phyloP scores from a whole-genome alignment of 2,113 vertebrate genomes.

The Oreochromis aureus region DNA sequence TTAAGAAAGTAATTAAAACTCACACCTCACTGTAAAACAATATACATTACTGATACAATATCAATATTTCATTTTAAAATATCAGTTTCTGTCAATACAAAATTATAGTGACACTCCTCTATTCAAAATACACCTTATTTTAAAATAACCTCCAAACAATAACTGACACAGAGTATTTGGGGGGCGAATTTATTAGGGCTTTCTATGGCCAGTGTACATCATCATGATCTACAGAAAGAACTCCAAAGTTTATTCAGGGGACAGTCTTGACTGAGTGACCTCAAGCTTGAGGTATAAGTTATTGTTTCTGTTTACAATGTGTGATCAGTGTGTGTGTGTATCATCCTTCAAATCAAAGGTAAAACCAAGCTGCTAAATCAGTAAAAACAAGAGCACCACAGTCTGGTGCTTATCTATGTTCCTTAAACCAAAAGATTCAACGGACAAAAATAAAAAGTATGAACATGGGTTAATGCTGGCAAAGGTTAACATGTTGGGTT shows the following conservation, averaged over 20 bases:
- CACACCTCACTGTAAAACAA: background rate
- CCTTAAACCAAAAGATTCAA: slow-evolving; percentile 21
- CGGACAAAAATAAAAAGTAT: background rate
- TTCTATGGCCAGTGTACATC: slow-evolving; percentile 77
- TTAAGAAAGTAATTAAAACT: background rate
- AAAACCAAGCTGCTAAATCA: slow-evolving; percentile 15
- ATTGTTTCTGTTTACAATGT: slow-evolving; percentile 19
- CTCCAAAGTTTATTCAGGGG: slow-evolving; percentile 29
- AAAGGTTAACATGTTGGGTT: slow-evolving; percentile 12
- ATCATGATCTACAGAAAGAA: slow-evolving; percentile 58
- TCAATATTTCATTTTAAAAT: background rate
- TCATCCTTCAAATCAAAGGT: slow-evolving; percentile 23
- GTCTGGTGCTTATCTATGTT: slow-evolving; percentile 19
- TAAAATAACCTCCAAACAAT: background rate
- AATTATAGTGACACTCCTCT: background rate
- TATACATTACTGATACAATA: background rate
- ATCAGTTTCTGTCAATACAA: background rate
- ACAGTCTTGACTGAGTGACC: background rate
- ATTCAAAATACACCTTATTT: background rate
- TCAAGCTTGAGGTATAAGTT: slow-evolving; percentile 8
- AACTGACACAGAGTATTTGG: background rate
- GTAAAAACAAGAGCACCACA: slow-evolving; percentile 39
- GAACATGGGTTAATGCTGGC: slow-evolving; percentile 12
- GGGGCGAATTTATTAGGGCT: slow-evolving; percentile 74
- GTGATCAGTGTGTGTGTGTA: slow-evolving; percentile 21